Evolutionary conservation across 2,797 vertebrate genomes (phyloP).

Genomic region (Tiaroga cobitis): DNA sequence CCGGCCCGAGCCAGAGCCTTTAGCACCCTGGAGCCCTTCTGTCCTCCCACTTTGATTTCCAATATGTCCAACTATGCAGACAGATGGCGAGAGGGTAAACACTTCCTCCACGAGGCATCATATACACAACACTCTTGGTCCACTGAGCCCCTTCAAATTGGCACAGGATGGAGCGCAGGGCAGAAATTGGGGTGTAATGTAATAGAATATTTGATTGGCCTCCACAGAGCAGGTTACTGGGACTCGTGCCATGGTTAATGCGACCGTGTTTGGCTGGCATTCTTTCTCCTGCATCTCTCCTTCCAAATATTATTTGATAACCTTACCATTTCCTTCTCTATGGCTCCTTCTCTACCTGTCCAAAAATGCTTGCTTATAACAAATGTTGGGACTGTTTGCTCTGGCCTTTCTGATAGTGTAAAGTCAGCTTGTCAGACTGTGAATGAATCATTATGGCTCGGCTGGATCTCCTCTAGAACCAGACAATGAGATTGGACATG

Average conservation of each 20-base stretch:
- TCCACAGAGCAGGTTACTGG: conserved; percentile 71
- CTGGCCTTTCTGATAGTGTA: conserved; percentile 43
- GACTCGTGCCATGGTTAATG: conserved; percentile 68
- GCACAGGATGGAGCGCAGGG: conserved; percentile 47
- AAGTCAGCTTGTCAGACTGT: conserved; percentile 45
- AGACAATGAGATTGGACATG: conserved; percentile 5
- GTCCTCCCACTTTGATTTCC: conserved; percentile 81
- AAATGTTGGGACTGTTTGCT: conserved; percentile 44
- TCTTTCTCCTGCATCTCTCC: conserved; percentile 37
- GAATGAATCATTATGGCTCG: conserved; percentile 47
- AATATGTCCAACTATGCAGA: conserved; percentile 83
- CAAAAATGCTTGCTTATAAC: conserved; percentile 43
- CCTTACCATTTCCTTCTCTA: conserved; percentile 15
- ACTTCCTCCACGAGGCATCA: conserved; percentile 76
- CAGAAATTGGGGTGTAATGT: conserved; percentile 88
- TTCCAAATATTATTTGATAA: conserved; percentile 41
- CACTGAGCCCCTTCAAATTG: conserved; percentile 48
- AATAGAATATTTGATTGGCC: conserved; percentile 89
- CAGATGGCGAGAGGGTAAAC: conserved; percentile 86
- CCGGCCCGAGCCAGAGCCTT: conserved; percentile 61
- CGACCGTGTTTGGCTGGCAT: conserved; percentile 60
- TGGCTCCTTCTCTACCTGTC: conserved; percentile 30
- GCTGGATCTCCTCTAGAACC: conserved; percentile 3
- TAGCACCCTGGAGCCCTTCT: conserved; percentile 71
- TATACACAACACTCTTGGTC: conserved; percentile 75